Conservation (phyloP, 2,888 invertebrate species). For the Galeopsomyia nigrocyanea region DNA sequence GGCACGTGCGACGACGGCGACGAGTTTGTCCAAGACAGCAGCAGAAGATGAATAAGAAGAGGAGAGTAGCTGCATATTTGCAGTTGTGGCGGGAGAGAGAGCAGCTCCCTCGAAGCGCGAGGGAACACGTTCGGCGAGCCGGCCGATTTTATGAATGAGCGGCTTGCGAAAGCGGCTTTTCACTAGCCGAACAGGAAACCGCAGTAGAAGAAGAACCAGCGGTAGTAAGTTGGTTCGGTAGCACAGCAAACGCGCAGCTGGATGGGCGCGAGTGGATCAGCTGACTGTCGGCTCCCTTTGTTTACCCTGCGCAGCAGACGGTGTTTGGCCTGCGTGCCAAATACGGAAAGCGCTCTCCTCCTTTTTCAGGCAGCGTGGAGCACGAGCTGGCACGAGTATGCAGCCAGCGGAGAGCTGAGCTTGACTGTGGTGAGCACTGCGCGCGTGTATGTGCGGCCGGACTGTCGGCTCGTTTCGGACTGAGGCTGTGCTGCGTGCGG, state of each 20-base stretch:
- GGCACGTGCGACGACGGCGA: slow-evolving; percentile 16
- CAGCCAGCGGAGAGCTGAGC: background rate
- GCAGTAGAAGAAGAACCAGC: background rate
- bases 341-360: slow-evolving; percentile 41
- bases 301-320: slow-evolving; percentile 44
- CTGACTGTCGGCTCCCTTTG: slow-evolving; percentile 32
- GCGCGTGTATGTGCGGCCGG: slow-evolving; percentile 56
- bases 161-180: background rate
- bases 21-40: slow-evolving; percentile 18
- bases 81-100: too few species aligned
- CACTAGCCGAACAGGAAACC: too few species aligned
- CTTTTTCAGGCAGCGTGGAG: slow-evolving; percentile 15
- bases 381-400: background rate
- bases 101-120: slow-evolving; percentile 32
- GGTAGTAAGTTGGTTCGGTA: too few species aligned
- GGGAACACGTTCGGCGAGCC: slow-evolving; percentile 30
- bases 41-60: background rate
- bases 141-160: slow-evolving; percentile 35
- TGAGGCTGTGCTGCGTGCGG: slow-evolving; percentile 52
- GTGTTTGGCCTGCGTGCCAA: slow-evolving; percentile 39
- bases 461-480: slow-evolving; percentile 65
- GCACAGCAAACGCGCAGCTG: background rate
- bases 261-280: slow-evolving; percentile 12
- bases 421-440: background rate
- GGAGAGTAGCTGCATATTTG: background rate